Evolutionary conservation across 2,113 vertebrate species (phyloP).

Genomic region (Cinclus mexicanus): DNA sequence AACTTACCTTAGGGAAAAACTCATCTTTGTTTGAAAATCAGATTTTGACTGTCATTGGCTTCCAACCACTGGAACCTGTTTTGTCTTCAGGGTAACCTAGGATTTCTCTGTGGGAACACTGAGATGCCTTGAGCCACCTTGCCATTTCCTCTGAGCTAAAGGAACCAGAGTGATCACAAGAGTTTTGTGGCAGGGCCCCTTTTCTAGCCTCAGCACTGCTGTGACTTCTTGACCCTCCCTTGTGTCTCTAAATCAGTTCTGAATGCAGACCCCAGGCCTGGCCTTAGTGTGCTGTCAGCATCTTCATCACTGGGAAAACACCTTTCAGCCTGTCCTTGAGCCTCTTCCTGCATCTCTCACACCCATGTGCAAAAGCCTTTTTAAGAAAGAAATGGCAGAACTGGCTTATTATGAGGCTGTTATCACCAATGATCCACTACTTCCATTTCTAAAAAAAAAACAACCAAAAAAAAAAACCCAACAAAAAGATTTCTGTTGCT

Average conservation of each 20-base stretch:
- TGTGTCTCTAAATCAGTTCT: background rate
- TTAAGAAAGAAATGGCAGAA: background rate
- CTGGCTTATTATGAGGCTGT: background rate
- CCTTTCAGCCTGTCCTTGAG: background rate
- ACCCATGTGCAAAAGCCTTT: background rate
- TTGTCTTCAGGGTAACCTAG: background rate
- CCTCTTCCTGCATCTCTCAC: background rate
- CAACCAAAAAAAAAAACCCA: background rate
- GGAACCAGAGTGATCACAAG: no score
- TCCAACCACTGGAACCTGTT: background rate
- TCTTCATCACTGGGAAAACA: background rate
- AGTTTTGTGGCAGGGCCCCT: rapidly evolving
- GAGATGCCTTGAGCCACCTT: background rate
- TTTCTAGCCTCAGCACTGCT: background rate
- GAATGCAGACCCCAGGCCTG: background rate
- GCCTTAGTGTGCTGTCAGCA: background rate
- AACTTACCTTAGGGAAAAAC: background rate
- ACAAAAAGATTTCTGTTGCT: background rate
- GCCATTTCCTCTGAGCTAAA: background rate
- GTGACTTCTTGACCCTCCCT: background rate
- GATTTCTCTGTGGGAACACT: background rate
- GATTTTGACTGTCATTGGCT: background rate
- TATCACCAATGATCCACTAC: background rate
- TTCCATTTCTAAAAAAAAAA: background rate
- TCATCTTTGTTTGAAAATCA: background rate